Base-by-base conservation (phyloP, 2,113 vertebrate species). In the Nothocercus julius region DNA sequence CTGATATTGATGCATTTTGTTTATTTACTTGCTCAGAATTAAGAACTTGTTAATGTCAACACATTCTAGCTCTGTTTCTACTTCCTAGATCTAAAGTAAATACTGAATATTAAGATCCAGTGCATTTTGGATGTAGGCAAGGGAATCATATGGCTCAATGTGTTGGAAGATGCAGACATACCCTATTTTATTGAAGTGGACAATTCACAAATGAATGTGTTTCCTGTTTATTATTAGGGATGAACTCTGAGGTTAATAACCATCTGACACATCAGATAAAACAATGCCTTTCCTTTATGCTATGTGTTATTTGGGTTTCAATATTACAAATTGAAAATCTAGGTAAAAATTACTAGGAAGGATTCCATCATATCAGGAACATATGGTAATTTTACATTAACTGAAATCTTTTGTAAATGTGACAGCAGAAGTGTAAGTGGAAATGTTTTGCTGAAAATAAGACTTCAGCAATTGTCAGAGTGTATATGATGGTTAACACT, bases 371-470 rank as follows among this genome's bases (percentile, higher is more conserved):
- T 89, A 51, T 78, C 51, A 93, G 79, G 56, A 95, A 70, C 87
- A 90, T 92, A 95, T 53, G 72, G 45, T 27, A 89, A 77, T 91
- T 92, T 83, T 85, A 72, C 34, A 78, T 77, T 77, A 51, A 67
- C 59, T 63, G 75, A 30, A 74, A 67, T 67, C 16, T 94, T 91
- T 90, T 70, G 64, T 77, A 81, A 95, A 81, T 72, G 64, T 92
- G 89, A 56, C 61, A 92, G 68, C 40, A 80, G 54, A 95, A 95
- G 40, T 84, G 85, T 97, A 94, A 91, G 85, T 91, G 51, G 54
- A 95, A 95, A 78, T 75, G 32, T 92, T 91, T 95, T 91, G 54
- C 59, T 91, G 85, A 92, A 95, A 92, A 95, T 63, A 87, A 75
- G 61, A 63, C 56, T 94, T 76, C 42, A 59, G n/a, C 0, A 15